phyloP scores from a whole-genome alignment of 2,797 vertebrate genomes.

The Lacerta agilis region DNA sequence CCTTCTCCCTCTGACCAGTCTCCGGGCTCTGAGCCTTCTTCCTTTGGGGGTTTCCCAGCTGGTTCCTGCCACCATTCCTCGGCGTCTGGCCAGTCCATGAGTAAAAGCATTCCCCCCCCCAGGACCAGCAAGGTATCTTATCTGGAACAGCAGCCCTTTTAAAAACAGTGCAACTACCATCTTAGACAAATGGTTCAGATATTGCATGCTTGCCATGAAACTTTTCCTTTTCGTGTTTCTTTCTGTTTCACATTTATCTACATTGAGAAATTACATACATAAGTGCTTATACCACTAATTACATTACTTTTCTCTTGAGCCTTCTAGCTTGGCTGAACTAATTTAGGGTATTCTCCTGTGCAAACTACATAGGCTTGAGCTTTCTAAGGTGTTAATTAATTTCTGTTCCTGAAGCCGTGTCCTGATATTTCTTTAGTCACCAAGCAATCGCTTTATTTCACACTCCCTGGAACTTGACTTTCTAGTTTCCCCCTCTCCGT shows the following conservation, averaged over 20 bases:
- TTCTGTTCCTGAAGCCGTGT: background rate
- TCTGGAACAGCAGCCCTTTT: background rate
- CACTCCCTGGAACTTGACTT: slow-evolving; percentile 1
- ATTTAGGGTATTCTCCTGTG: background rate
- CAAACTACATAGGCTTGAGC: background rate
- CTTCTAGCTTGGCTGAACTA: slow-evolving; percentile 9
- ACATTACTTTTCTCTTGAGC: background rate
- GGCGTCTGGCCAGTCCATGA: background rate
- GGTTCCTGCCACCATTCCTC: too few species aligned
- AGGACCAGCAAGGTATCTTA: background rate
- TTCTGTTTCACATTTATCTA: background rate
- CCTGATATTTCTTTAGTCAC: background rate
- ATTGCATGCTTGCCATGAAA: background rate
- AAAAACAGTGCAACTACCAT: background rate
- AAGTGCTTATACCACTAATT: background rate
- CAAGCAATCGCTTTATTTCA: slow-evolving; percentile 4
- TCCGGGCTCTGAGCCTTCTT: too few species aligned
- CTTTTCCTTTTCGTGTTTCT: background rate
- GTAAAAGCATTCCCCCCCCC: background rate
- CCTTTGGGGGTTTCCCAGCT: too few species aligned
- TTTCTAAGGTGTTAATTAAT: slow-evolving; percentile 33
- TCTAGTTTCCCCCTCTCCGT: background rate
- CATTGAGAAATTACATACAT: background rate
- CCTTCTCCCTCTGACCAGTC: too few species aligned
- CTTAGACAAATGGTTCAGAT: background rate